phyloP scores from a whole-genome alignment of 2,113 vertebrate species.

The Corydoras sp. region DNA sequence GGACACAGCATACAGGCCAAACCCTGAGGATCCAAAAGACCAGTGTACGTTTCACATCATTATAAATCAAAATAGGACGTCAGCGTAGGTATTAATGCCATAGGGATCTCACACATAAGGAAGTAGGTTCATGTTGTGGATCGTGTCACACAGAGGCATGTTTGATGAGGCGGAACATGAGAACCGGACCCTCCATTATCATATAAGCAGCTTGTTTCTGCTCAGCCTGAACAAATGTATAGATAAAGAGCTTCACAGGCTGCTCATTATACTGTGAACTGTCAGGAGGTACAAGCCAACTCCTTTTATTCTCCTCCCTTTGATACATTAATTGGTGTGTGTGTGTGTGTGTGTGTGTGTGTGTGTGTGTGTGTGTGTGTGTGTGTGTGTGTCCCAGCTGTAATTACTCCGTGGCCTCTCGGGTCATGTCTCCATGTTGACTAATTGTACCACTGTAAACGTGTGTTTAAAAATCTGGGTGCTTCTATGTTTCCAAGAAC shows the following conservation, averaged over 20 bases:
- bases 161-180: neutral
- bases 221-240: constrained; percentile 18
- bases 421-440: constrained; percentile 16
- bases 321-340: constrained; percentile 43
- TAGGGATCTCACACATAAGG: neutral
- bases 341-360: constrained; percentile 33
- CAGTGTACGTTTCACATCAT: too few relatives aligned
- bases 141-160: neutral
- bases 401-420: constrained; percentile 32
- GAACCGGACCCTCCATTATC: neutral
- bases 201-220: constrained; percentile 21
- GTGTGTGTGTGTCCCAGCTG: constrained; percentile 25
- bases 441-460: too few relatives aligned
- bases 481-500: too few relatives aligned
- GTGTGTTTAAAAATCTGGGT: too few relatives aligned
- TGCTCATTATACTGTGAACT: constrained; percentile 30
- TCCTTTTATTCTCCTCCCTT: constrained; percentile 26
- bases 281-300: constrained; percentile 3
- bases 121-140: neutral
- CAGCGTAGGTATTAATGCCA: too few relatives aligned
- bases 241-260: constrained; percentile 22
- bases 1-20: too few relatives aligned
- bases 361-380: constrained; percentile 35
- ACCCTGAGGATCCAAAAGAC: too few relatives aligned
- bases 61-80: too few relatives aligned